Evolutionary conservation across 2,113 vertebrate genomes (phyloP), one percentile per base, ranked within the genome.

Genomic region (Mohoua ochrocephala): DNA sequence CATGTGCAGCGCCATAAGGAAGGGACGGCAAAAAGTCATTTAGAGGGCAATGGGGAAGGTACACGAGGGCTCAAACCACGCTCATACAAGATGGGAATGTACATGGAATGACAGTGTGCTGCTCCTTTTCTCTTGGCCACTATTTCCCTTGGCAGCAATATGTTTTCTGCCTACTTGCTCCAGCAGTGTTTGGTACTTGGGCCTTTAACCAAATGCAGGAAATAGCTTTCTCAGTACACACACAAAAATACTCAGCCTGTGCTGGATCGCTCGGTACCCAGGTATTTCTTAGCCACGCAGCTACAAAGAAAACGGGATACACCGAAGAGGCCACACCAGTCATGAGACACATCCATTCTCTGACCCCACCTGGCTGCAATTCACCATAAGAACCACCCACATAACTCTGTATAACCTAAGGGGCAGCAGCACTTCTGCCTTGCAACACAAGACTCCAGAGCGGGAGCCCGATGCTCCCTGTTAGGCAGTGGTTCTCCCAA

Each of bases 401-500:
- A 8, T 3, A 45, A 37, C 57, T 79, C 65, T 50, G 14, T 37
- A 6, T 28, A 75, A 79, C 13, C 20, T 28, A 21, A 73, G 30
- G 41, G 5, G 12, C 80, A 89, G 73, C 56, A 73, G 74, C 4
- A 4, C 33, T 61, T 70, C 68, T 69, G 39, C 44, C 53, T 42
- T 22, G 7, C 30, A 67, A 13, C 52, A 59, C 9, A 23, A 21
- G 75, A 42, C 44, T 50, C 37, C 45, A 16, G 47, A 73, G 35
- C 3, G 2, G 79, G 47, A 54, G 8, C 22, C 23, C 30, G 77
- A 31, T 52, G 79, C 44, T 76, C 27, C 18, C 27, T 39, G 18
- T 44, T n/a, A 7, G 0, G 1, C 45, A 54, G 67, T 0, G 0
- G 8, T 63, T 83, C 35, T 52, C 61, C 56, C 24, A 39, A 1